Evolutionary conservation across 2,888 invertebrate genomes (phyloP).

Genomic region (Nomada ferruginata): DNA sequence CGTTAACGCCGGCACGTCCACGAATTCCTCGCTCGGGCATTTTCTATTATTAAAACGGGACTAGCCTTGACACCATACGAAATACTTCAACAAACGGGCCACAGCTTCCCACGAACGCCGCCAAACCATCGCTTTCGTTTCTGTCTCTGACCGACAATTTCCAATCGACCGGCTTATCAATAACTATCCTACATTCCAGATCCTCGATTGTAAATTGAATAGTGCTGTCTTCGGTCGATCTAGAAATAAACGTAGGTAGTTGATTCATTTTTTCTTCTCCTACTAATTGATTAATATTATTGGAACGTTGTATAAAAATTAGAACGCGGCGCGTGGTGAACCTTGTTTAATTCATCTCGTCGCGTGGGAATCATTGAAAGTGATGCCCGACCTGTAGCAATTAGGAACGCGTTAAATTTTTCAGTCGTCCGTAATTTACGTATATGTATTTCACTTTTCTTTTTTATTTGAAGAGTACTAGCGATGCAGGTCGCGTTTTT

Average conservation of each 20-base stretch:
- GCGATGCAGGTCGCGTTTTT: neutral
- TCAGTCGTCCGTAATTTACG: too few relatives aligned
- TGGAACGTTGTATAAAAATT: too few relatives aligned
- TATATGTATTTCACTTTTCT: too few relatives aligned
- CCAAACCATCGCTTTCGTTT: slow-evolving; percentile 41
- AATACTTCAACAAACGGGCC: slow-evolving; percentile 11
- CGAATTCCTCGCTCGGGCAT: slow-evolving; percentile 6
- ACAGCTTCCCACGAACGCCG: slow-evolving; percentile 32
- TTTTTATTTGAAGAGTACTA: too few relatives aligned
- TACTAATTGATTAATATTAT: too few relatives aligned
- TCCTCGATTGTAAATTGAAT: neutral
- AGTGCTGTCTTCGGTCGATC: neutral
- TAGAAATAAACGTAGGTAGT: too few relatives aligned
- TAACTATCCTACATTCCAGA: neutral
- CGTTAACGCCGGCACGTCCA: neutral
- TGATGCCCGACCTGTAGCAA: too few relatives aligned
- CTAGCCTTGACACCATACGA: slow-evolving; percentile 54
- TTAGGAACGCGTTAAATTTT: too few relatives aligned
- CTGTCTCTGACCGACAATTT: neutral
- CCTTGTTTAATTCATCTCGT: too few relatives aligned
- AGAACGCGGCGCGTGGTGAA: too few relatives aligned
- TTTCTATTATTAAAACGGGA: slow-evolving; percentile 55
- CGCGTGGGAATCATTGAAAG: too few relatives aligned
- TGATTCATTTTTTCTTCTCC: too few relatives aligned
- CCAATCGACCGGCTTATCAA: slow-evolving; percentile 8